phyloP scores from a whole-genome alignment of 2,888 invertebrate species.

The Tholera decimalis region DNA sequence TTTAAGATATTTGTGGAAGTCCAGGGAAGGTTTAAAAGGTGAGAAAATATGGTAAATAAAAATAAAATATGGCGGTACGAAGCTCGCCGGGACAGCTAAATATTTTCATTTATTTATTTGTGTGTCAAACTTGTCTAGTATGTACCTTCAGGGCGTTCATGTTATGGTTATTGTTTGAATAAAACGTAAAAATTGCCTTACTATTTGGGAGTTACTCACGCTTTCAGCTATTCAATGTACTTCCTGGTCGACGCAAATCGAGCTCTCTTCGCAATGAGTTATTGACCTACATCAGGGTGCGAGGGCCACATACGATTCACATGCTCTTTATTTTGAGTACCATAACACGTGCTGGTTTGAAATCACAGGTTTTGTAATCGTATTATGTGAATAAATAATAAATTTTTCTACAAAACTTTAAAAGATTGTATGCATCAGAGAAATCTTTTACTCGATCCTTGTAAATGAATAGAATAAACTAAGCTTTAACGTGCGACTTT shows the following conservation, averaged over 20 bases:
- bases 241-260: slow-evolving; percentile 66
- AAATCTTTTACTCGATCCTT: no score
- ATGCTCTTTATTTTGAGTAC: slow-evolving; percentile 31
- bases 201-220: slow-evolving; percentile 74
- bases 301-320: slow-evolving; percentile 46
- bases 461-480: no score
- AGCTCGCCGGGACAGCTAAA: no score
- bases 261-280: slow-evolving; percentile 60
- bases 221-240: slow-evolving; percentile 76
- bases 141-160: slow-evolving; percentile 36
- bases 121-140: no score
- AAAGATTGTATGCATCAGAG: no score
- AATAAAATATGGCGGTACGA: no score
- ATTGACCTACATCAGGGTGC: slow-evolving; percentile 71
- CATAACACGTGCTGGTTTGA: slow-evolving; percentile 35
- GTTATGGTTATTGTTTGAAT: slow-evolving; percentile 64
- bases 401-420: no score
- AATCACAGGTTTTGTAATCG: slow-evolving; percentile 25
- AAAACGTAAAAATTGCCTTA: slow-evolving; percentile 64
- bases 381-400: not conserved
- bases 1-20: no score
- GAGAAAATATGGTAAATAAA: no score
- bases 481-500: no score
- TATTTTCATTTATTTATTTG: no score
- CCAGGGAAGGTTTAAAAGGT: no score